These are phyloP conservation scores for Collichthys lucidus DNA, from an alignment of 2,113 vertebrate species.

Conservation along the genomic window DNA sequence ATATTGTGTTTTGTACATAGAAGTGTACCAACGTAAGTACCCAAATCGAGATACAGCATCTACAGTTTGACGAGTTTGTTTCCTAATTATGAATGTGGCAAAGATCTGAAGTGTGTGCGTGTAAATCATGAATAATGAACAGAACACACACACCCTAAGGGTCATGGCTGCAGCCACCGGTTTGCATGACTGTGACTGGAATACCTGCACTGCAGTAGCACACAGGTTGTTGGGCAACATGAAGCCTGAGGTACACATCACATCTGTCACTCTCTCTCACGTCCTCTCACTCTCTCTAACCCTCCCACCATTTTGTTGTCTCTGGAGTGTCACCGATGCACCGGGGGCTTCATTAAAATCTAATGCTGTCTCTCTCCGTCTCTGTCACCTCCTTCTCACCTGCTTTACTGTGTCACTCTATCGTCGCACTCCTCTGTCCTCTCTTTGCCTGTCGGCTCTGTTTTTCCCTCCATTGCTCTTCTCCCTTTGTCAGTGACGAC, in stretches of 20 bases:
- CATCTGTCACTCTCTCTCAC: too few relatives aligned
- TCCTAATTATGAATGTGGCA: background rate
- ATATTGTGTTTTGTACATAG: background rate
- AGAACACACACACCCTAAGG: background rate
- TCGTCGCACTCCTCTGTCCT: background rate
- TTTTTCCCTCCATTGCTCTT: background rate
- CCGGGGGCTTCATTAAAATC: slow-evolving; percentile 56
- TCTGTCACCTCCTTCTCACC: background rate
- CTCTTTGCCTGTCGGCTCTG: background rate
- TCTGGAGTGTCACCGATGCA: slow-evolving; percentile 39
- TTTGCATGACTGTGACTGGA: slow-evolving; percentile 6
- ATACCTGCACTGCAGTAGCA: slow-evolving; percentile 35
- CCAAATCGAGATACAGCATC: too few relatives aligned
- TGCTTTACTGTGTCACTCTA: slow-evolving; percentile 8
- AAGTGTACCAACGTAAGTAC: background rate
- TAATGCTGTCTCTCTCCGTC: background rate
- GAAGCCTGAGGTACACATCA: slow-evolving; percentile 12
- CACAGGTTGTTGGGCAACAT: slow-evolving; percentile 19
- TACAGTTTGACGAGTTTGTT: background rate
- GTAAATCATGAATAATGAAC: too few relatives aligned
- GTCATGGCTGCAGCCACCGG: background rate
- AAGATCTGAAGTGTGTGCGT: background rate
- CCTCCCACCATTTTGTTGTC: background rate
- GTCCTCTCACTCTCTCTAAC: slow-evolving; percentile 2
- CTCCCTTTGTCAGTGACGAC: background rate